Evolutionary conservation across 2,113 vertebrate species (phyloP).

Genomic region (Pimephales promelas): DNA sequence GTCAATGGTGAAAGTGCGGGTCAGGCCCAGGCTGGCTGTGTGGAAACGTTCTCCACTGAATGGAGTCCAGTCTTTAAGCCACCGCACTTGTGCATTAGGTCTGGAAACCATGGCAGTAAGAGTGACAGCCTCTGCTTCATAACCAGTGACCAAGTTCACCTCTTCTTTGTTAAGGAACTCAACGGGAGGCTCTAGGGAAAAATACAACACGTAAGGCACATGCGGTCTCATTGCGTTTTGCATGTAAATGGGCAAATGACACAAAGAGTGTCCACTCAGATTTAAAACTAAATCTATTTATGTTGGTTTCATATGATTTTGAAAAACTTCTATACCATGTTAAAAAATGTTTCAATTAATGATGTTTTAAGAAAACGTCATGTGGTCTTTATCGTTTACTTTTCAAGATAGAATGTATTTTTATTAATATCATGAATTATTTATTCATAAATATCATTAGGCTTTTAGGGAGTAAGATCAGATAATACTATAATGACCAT

Average conservation of each 20-base stretch:
- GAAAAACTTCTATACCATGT: too few relatives aligned
- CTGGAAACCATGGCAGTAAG: slow-evolving; percentile 78
- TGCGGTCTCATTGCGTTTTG: neutral
- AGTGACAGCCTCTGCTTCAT: slow-evolving; percentile 80
- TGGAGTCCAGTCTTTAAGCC: slow-evolving; percentile 78
- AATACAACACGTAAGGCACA: neutral
- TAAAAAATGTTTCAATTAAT: too few relatives aligned
- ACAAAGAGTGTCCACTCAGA: neutral
- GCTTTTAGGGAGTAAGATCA: neutral
- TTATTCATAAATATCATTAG: neutral
- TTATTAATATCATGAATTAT: neutral
- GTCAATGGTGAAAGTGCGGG: slow-evolving; percentile 77
- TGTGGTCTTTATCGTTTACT: neutral
- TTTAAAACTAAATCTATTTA: neutral
- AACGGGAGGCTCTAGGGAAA: slow-evolving; percentile 74
- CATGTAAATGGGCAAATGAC: neutral
- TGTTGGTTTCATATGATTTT: too few relatives aligned
- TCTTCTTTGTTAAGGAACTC: slow-evolving; percentile 81
- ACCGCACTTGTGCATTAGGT: slow-evolving; percentile 70
- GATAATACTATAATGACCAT: neutral
- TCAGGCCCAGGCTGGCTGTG: slow-evolving; percentile 69
- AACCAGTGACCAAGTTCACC: slow-evolving; percentile 66
- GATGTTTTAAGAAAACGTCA: neutral
- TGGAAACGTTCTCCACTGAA: slow-evolving; percentile 74
- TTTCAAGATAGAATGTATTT: neutral